Evolutionary conservation across 2,797 vertebrate species (phyloP).

Genomic region (Sebastes vulpes): DNA sequence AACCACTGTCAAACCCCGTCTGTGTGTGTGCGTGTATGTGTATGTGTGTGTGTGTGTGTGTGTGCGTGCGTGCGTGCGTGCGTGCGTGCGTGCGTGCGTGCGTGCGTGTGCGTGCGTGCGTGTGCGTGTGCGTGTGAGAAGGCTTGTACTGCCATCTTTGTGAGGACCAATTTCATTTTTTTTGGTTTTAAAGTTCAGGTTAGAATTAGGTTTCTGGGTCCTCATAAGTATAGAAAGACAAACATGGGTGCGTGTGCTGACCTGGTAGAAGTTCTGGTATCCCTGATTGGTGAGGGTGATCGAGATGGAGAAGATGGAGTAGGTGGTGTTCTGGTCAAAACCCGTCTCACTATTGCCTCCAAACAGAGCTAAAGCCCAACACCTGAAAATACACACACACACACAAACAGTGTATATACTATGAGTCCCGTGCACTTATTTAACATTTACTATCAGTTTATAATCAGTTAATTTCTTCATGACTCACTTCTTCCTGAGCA

Average conservation of each 20-base stretch:
- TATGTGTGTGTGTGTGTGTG: no score
- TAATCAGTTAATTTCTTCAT: neutral
- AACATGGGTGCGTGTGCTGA: slow-evolving; percentile 48
- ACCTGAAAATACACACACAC: slow-evolving; percentile 78
- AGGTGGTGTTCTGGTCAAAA: slow-evolving; percentile 96
- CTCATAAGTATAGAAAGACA: neutral
- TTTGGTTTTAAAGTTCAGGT: neutral
- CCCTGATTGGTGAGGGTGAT: slow-evolving; percentile 95
- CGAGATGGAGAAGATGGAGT: slow-evolving; percentile 95
- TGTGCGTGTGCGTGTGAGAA: no score
- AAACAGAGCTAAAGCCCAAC: slow-evolving; percentile 94
- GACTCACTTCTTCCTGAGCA: slow-evolving; percentile 92
- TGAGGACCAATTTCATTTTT: no score
- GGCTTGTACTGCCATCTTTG: no score
- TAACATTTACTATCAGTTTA: neutral
- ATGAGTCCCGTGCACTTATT: neutral
- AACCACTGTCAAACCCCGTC: neutral
- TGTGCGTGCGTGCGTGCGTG: accelerated
- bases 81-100: accelerated
- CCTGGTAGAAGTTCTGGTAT: slow-evolving; percentile 94
- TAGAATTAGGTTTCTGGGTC: neutral
- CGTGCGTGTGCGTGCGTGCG: accelerated
- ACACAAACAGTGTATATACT: neutral
- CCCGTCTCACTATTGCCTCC: slow-evolving; percentile 96
- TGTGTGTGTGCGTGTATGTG: accelerated